Conservation (phyloP, 2,797 vertebrate species). For the Uromys caudimaculatus region DNA sequence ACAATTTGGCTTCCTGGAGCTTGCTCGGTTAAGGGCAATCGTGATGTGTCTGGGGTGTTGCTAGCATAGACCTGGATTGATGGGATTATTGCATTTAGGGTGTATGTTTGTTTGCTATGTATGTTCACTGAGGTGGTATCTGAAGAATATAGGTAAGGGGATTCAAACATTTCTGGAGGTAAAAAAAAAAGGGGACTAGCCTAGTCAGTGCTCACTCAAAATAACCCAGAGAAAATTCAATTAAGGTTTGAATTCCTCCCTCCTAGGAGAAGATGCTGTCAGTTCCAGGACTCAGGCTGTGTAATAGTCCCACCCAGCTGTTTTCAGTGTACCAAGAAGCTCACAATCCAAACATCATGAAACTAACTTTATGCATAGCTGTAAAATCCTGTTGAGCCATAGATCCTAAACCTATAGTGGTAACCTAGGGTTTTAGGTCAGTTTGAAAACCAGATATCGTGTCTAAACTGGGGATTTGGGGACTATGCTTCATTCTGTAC, state of each 20-base stretch:
- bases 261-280: background rate
- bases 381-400: background rate
- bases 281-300: background rate
- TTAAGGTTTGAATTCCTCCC: background rate
- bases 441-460: background rate
- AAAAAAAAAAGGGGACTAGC: slow-evolving; percentile 13
- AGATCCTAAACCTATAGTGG: background rate
- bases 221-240: slow-evolving; percentile 44
- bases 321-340: slow-evolving; percentile 23
- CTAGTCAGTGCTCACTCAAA: background rate
- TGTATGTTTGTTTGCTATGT: background rate
- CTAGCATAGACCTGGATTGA: slow-evolving; percentile 7
- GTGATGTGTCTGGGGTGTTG: background rate
- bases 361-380: background rate
- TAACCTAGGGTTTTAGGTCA: background rate
- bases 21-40: background rate
- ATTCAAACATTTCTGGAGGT: slow-evolving; percentile 58
- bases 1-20: background rate
- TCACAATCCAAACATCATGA: background rate
- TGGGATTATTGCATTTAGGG: slow-evolving; percentile 26
- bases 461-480: background rate
- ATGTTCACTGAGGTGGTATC: slow-evolving; percentile 38
- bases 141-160: slow-evolving; percentile 26
- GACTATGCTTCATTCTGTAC: slow-evolving; percentile 3
- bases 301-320: background rate